phyloP scores from a whole-genome alignment of 2,113 vertebrate genomes.

The Osmerus mordax region DNA sequence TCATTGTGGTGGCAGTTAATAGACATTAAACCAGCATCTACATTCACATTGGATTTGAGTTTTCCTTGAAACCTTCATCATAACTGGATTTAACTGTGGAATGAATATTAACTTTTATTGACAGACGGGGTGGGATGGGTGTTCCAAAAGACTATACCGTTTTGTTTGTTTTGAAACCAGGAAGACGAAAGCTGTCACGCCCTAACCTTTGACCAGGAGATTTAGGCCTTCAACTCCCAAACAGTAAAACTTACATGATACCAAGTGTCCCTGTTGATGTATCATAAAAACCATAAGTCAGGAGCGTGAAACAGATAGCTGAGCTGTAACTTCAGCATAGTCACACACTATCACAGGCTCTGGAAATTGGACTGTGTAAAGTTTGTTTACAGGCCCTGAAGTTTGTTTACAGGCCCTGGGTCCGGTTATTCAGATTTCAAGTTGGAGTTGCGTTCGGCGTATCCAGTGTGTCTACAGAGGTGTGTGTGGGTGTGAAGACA shows the following conservation, averaged over 20 bases:
- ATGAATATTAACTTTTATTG: background rate
- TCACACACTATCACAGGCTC: too few species aligned
- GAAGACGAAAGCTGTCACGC: background rate
- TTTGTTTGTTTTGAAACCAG: background rate
- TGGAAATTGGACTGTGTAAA: too few species aligned
- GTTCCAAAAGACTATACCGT: background rate
- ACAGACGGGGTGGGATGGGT: background rate
- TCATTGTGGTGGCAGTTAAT: too few species aligned
- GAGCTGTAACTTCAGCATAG: too few species aligned
- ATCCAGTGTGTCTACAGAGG: background rate
- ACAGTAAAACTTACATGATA: background rate
- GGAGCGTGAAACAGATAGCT: too few species aligned
- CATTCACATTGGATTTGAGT: background rate
- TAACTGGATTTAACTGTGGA: background rate
- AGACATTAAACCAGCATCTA: background rate
- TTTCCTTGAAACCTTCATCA: background rate
- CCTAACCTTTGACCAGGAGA: background rate
- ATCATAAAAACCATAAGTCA: too few species aligned
- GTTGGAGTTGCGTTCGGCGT: background rate
- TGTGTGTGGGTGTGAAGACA: background rate
- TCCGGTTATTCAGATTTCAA: background rate
- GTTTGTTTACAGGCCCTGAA: background rate
- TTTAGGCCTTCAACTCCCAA: background rate
- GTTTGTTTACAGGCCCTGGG: background rate
- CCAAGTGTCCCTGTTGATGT: background rate